Evolutionary conservation across 2,888 invertebrate species (phyloP).

Genomic region (Diloba caeruleocephala): DNA sequence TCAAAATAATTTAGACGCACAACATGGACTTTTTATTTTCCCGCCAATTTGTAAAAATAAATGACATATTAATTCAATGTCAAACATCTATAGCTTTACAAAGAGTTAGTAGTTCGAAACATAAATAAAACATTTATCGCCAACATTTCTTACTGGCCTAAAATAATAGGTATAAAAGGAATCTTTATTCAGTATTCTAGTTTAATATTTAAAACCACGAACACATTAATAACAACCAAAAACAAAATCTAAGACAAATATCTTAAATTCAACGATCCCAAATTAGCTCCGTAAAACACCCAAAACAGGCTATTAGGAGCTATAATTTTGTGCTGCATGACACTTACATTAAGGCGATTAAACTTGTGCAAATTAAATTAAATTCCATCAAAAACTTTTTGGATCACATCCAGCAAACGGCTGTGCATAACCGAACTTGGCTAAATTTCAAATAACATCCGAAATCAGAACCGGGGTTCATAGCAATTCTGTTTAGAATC

Average conservation of each 20-base stretch:
- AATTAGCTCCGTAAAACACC: slow-evolving; percentile 9
- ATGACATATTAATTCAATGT: no score
- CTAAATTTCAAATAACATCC: slow-evolving; percentile 34
- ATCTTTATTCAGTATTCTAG: no score
- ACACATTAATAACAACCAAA: not conserved
- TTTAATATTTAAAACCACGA: no score
- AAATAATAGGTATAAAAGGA: no score
- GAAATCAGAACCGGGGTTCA: slow-evolving; percentile 25
- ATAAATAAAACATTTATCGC: no score
- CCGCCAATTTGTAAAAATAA: no score
- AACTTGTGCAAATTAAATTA: slow-evolving; percentile 34
- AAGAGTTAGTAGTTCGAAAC: no score
- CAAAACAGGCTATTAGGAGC: slow-evolving; percentile 14
- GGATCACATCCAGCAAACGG: slow-evolving; percentile 18
- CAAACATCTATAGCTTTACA: no score
- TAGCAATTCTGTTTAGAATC: slow-evolving; percentile 22
- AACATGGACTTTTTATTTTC: no score
- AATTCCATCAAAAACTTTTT: slow-evolving; percentile 32
- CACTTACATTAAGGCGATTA: slow-evolving; percentile 21
- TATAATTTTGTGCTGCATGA: slow-evolving; percentile 32
- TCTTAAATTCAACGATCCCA: slow-evolving; percentile 2
- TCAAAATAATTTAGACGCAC: no score
- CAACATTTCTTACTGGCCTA: no score
- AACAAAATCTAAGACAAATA: not conserved
- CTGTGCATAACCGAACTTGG: slow-evolving; percentile 25